A percentile compares a stretch with the other conserved stretches of the same genome.
phyloP scores from a whole-genome alignment of 2,113 vertebrate genomes.

The Takifugu flavidus region DNA sequence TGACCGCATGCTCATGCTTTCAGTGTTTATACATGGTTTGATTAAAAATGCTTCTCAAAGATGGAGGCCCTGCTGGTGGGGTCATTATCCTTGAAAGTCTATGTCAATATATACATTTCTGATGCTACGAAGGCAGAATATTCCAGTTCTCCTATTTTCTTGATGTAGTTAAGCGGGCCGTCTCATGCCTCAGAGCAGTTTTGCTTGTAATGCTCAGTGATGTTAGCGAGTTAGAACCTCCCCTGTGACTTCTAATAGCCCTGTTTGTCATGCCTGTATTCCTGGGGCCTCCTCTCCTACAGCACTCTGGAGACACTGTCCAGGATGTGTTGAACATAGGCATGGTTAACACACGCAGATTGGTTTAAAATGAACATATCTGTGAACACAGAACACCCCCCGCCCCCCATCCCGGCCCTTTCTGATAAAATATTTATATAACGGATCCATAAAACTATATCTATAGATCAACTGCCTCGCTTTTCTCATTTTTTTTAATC shows the following conservation, averaged over 20 bases:
- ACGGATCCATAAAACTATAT: constrained; percentile 56
- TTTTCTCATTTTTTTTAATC: constrained; percentile 33
- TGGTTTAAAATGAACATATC: constrained; percentile 66
- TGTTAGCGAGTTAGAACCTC: constrained; percentile 13
- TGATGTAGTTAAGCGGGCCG: constrained; percentile 4
- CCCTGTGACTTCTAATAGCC: constrained; percentile 7
- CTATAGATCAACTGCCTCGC: constrained; percentile 52
- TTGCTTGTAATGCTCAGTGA: too few relatives aligned
- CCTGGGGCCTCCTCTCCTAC: constrained; percentile 1
- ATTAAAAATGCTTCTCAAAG: too few relatives aligned
- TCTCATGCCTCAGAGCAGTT: background rate
- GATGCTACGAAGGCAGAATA: too few relatives aligned
- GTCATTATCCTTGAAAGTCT: too few relatives aligned
- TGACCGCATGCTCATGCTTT: too few relatives aligned
- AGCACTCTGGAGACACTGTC: constrained; percentile 38
- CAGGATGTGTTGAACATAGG: constrained; percentile 50
- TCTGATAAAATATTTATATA: constrained; percentile 69
- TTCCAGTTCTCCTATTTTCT: too few relatives aligned
- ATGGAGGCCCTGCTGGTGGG: too few relatives aligned
- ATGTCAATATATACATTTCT: too few relatives aligned
- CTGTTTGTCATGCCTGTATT: constrained; percentile 36
- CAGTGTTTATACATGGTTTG: too few relatives aligned
- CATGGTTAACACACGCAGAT: constrained; percentile 58
- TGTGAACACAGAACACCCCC: constrained; percentile 35
- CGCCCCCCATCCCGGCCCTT: constrained; percentile 33